These are phyloP conservation scores for Podarcis raffonei DNA, from an alignment of 2,113 vertebrate genomes.

Conservation along the genomic window DNA sequence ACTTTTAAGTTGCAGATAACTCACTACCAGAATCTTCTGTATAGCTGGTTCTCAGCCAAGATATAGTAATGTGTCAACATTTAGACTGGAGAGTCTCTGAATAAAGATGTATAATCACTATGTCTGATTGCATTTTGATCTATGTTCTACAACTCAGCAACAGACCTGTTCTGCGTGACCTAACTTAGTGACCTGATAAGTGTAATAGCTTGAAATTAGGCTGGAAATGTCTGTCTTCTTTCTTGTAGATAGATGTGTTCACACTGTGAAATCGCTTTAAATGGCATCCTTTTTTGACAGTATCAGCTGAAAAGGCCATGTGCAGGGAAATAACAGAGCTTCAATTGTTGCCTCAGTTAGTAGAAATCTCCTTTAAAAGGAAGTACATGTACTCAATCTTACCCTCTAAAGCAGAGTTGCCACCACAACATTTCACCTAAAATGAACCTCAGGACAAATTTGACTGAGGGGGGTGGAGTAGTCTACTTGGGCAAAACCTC, in stretches of 20 bases:
- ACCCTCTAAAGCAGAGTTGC: background rate
- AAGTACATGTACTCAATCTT: background rate
- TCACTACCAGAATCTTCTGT: background rate
- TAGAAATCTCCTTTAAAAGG: background rate
- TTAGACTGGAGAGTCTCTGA: background rate
- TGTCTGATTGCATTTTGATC: background rate
- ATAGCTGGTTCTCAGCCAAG: background rate
- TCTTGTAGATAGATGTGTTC: background rate
- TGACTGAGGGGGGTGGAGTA: too few species aligned
- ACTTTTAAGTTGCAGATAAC: background rate
- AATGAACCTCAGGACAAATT: background rate
- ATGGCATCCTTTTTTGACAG: background rate
- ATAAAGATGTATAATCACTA: background rate
- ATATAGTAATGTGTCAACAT: background rate
- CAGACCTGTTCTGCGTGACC: background rate
- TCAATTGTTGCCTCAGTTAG: background rate
- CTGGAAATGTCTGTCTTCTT: background rate
- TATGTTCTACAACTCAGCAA: background rate
- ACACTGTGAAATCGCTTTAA: background rate
- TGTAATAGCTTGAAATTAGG: constrained; percentile 1
- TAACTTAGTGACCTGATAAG: background rate
- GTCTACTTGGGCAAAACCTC: background rate
- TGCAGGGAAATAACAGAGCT: background rate
- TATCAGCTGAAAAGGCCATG: background rate
- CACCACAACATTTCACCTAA: background rate